Conservation (phyloP, 2,888 invertebrate genomes). For the Barypeithes pellucidus region DNA sequence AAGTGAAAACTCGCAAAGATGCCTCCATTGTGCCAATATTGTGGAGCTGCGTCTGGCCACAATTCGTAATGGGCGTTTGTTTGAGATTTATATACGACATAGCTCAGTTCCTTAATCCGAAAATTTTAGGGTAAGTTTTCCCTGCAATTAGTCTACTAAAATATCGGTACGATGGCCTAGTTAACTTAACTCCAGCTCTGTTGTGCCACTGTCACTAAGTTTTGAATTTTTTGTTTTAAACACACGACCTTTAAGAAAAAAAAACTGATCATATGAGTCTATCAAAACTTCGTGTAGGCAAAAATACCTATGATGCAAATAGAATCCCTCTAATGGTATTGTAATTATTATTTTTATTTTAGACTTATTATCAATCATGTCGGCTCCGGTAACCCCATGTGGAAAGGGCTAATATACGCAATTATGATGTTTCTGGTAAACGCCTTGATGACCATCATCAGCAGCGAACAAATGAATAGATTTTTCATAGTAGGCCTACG, state of each 20-base stretch:
- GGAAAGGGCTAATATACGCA: conserved; percentile 77
- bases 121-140: conserved; percentile 72
- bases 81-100: conserved; percentile 72
- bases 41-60: conserved; percentile 71
- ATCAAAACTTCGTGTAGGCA: no score
- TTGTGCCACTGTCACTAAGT: no score
- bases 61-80: conserved; percentile 71
- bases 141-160: no score
- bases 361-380: conserved; percentile 67
- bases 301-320: no score
- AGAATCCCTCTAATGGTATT: no score
- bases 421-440: conserved; percentile 72
- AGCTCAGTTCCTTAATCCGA: conserved; percentile 74
- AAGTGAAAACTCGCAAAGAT: conserved; percentile 70
- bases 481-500: conserved; percentile 74
- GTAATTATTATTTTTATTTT: conserved; percentile 42
- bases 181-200: no score
- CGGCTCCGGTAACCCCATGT: conserved; percentile 64
- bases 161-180: no score
- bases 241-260: no score
- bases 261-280: no score
- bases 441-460: conserved; percentile 72
- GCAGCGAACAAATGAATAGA: conserved; percentile 74
- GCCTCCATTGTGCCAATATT: conserved; percentile 72
- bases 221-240: no score